phyloP scores from a whole-genome alignment of 2,113 vertebrate genomes.

The Hippocampus zosterae region DNA sequence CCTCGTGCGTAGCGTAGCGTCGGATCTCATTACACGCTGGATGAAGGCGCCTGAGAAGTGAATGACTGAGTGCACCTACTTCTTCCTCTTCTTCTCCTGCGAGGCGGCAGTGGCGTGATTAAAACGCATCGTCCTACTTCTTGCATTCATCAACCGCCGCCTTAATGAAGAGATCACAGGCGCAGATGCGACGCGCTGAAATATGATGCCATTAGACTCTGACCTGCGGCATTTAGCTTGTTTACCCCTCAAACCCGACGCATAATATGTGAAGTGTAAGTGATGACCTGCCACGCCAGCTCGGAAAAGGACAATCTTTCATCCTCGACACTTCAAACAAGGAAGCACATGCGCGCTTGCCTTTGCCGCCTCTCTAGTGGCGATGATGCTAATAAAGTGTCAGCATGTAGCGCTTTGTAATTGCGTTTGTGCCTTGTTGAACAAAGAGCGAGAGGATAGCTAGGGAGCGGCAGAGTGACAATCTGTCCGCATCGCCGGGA shows the following conservation, averaged over 20 bases:
- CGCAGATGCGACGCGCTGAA: conserved; percentile 57
- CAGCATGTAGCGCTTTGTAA: conserved; percentile 66
- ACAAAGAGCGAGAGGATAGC: conserved; percentile 71
- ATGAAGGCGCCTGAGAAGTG: conserved; percentile 3
- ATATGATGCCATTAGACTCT: conserved; percentile 59
- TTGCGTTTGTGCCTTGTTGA: conserved; percentile 72
- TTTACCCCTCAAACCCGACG: conserved; percentile 17
- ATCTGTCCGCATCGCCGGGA: conserved; percentile 57
- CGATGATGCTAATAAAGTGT: conserved; percentile 69
- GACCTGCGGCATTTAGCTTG: conserved; percentile 33
- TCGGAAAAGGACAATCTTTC: conserved; percentile 45
- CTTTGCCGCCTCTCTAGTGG: conserved; percentile 10
- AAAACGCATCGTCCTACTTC: conserved; percentile 54
- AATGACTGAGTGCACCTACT: conserved; percentile 50
- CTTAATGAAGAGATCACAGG: conserved; percentile 67
- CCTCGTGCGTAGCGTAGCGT: not conserved
- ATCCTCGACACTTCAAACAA: conserved; percentile 53
- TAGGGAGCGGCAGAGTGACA: conserved; percentile 51
- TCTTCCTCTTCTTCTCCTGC: conserved; percentile 34
- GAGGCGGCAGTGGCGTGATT: conserved; percentile 31
- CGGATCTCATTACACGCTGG: not conserved
- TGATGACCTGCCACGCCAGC: conserved; percentile 35
- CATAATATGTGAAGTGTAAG: conserved; percentile 36
- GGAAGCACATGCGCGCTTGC: conserved; percentile 16
- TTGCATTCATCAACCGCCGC: conserved; percentile 58